Base-by-base conservation (phyloP, 2,113 vertebrate genomes). In the Physeter macrocephalus region DNA sequence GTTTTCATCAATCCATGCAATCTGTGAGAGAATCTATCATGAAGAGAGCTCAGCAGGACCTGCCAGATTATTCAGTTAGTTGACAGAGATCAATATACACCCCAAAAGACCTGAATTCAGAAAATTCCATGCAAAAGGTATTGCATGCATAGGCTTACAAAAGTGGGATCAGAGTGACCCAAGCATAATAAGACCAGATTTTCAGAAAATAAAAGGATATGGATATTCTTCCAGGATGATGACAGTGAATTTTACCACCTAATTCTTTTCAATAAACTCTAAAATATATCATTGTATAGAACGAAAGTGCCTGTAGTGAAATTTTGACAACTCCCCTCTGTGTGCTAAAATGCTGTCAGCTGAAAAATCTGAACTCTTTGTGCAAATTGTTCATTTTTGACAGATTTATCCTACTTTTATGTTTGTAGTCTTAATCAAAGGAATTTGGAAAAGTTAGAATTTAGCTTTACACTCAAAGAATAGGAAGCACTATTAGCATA, bases 251-350 rank as follows among this genome's bases (percentile, higher is more conserved):
- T 83, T 97, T 97, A 93, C 61, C 83, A 97, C 25, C 14, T 74
- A 81, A 86, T 91, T 46, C 52, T 98, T 98, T 98, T 85, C 4
- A 93, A 71, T 86, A 83, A 83, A 34, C 82, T 97, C 95, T 86
- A 98, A 97, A 98, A 97, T 94, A 93, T 94, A 94, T 94, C 77
- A 96, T 83, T 93, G 81, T 92, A 97, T 97, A 97, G 98, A 97
- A 98, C 81, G 88, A 77, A 97, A 95, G 62, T 97, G 95, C 97
- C 96, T 97, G 80, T 93, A 96, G 96, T 97, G 95, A 98, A 96
- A 98, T 98, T 98, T 95, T 98, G 98, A 98, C 98, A 98, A 97
- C 97, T 98, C 97, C 95, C 96, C 93, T 97, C 97, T 97, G 97
- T 94, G 98, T 95, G 97, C 93, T 98, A 98, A 98, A 98, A 97